Evolutionary conservation across 2,113 vertebrate species (phyloP).

Genomic region (Carettochelys insculpta): DNA sequence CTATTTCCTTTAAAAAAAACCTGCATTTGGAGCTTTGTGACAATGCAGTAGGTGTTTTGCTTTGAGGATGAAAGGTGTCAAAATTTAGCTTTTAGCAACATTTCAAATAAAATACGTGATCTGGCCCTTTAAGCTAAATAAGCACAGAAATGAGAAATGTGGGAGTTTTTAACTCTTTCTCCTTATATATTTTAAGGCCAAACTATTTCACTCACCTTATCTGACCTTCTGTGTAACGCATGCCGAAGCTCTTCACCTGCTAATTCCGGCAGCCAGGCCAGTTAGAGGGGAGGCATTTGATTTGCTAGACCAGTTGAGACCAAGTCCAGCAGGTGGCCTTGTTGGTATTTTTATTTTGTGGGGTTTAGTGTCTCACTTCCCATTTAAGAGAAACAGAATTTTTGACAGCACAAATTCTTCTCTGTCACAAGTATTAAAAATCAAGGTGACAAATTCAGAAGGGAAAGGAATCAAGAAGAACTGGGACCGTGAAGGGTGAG

Average conservation of each 20-base stretch:
- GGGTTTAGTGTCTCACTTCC: not conserved
- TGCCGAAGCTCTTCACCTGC: not conserved
- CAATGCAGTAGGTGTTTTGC: not conserved
- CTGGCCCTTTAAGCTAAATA: accelerated
- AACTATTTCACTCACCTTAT: not conserved
- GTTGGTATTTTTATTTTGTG: not conserved
- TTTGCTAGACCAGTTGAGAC: not conserved
- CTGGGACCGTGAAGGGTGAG: not conserved
- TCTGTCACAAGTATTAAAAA: not conserved
- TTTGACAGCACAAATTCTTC: not conserved
- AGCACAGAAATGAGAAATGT: not conserved
- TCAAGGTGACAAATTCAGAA: not conserved
- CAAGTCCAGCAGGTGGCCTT: not conserved
- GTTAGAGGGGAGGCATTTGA: not conserved
- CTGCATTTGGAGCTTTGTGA: not conserved
- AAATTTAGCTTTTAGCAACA: accelerated
- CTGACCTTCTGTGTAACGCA: not conserved
- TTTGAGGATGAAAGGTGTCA: not conserved
- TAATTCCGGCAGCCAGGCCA: not conserved
- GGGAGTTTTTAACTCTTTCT: not conserved
- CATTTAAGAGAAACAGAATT: not conserved
- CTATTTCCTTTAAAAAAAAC: not conserved
- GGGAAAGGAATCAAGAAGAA: not conserved
- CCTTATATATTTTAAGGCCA: not conserved
- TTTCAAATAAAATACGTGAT: not conserved